A percentile compares a stretch with the other conserved stretches of the same genome.
phyloP scores from a whole-genome alignment of 2,888 invertebrate genomes.

The Aleiodes alternator region DNA sequence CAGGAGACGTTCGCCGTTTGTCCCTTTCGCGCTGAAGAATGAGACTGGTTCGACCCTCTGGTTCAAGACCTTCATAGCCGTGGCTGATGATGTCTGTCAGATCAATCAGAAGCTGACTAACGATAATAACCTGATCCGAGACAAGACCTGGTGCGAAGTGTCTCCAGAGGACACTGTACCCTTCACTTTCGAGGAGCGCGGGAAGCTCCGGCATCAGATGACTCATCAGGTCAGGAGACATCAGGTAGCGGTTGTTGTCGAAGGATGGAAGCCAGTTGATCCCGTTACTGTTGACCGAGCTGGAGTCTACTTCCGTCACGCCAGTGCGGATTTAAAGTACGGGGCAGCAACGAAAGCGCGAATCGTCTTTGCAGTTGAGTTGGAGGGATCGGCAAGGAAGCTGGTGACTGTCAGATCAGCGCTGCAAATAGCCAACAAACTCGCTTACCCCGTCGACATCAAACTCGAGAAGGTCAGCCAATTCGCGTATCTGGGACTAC shows the following conservation, averaged over 20 bases:
- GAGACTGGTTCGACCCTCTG: constrained; percentile 91
- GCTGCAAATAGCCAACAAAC: constrained; percentile 85
- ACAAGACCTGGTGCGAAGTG: constrained; percentile 83
- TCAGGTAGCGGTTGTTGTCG: constrained; percentile 91
- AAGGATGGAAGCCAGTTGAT: constrained; percentile 91
- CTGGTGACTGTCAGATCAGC: constrained; percentile 95
- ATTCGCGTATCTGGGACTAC: constrained; percentile 62
- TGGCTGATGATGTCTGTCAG: constrained; percentile 78
- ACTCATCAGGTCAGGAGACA: constrained; percentile 88
- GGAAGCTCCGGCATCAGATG: constrained; percentile 84
- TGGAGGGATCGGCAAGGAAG: constrained; percentile 96
- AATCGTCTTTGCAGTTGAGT: constrained; percentile 92
- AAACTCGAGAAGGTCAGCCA: constrained; percentile 81
- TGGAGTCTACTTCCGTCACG: constrained; percentile 92
- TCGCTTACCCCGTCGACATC: constrained; percentile 84
- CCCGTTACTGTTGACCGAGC: constrained; percentile 97
- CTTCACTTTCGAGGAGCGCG: constrained; percentile 89
- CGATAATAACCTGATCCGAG: constrained; percentile 72
- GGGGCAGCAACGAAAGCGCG: constrained; percentile 79
- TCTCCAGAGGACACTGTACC: constrained; percentile 86
- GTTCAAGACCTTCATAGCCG: constrained; percentile 89
- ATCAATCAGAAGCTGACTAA: constrained; percentile 64
- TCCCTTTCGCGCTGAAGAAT: constrained; percentile 95
- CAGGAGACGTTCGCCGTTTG: constrained; percentile 90
- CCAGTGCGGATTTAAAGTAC: constrained; percentile 68